A percentile compares a stretch with the other conserved stretches of the same genome.
phyloP scores from a whole-genome alignment of 1,140 invertebrate species.

The Spodoptera litura region DNA sequence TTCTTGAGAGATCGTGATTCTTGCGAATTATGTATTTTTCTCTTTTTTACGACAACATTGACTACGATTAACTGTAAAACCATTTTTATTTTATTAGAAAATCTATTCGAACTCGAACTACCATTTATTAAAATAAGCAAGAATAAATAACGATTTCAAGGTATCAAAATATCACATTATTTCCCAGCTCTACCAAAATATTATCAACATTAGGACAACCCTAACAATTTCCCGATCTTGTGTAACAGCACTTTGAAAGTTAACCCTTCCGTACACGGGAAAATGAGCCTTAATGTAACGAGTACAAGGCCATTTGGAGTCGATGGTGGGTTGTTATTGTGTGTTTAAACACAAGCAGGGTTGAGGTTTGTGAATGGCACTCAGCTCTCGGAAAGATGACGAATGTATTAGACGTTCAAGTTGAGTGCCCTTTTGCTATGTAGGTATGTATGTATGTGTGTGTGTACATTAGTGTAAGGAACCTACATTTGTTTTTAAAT shows the following conservation, averaged over 20 bases:
- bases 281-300: slow-evolving; percentile 20
- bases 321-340: slow-evolving; percentile 20
- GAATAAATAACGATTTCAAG: no score
- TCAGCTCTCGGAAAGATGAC: not conserved
- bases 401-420: slow-evolving; percentile 19
- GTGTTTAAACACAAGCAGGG: slow-evolving; percentile 19
- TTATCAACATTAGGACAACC: not conserved
- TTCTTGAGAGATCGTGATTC: no score
- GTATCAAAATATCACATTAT: no score
- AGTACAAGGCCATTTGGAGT: slow-evolving; percentile 24
- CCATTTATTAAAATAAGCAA: no score
- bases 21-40: no score
- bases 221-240: slow-evolving; percentile 1
- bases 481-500: no score
- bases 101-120: no score
- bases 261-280: slow-evolving; percentile 6
- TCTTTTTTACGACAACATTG: no score
- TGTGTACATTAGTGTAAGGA: no score
- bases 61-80: no score
- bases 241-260: not conserved
- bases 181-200: not conserved
- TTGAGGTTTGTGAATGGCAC: not conserved
- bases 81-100: no score
- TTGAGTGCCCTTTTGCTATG: not conserved
- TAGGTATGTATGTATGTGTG: no score